phyloP scores from a whole-genome alignment of 2,888 invertebrate species.

The Himalopsyche anomala region DNA sequence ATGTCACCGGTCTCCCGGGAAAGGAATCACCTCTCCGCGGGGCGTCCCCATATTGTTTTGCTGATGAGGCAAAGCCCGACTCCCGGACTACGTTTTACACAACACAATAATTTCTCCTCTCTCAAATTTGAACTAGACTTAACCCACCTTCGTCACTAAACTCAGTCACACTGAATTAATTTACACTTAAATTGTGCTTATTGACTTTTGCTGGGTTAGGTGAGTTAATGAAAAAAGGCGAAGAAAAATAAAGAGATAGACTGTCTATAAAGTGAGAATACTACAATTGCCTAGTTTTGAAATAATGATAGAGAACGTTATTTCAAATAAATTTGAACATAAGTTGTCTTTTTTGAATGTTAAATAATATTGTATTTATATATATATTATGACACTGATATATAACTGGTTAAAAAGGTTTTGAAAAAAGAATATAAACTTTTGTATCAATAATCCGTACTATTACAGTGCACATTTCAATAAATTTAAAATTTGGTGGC shows the following conservation, averaged over 20 bases:
- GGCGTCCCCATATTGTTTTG: slow-evolving; percentile 61
- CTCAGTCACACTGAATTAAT: slow-evolving; percentile 16
- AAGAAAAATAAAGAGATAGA: background rate
- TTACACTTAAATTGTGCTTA: slow-evolving; percentile 19
- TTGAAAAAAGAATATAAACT: too few relatives aligned
- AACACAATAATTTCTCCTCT: background rate
- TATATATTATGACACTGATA: too few relatives aligned
- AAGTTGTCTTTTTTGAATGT: too few relatives aligned
- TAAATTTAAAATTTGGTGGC: too few relatives aligned
- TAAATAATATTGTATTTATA: too few relatives aligned
- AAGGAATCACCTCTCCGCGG: slow-evolving; percentile 54
- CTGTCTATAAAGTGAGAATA: too few relatives aligned
- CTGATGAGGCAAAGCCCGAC: slow-evolving; percentile 54
- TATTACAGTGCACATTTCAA: too few relatives aligned
- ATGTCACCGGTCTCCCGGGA: slow-evolving; percentile 34
- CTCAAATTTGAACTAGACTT: background rate
- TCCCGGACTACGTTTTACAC: slow-evolving; percentile 8
- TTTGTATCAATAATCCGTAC: too few relatives aligned
- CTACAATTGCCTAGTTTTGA: too few relatives aligned
- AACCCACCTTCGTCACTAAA: background rate
- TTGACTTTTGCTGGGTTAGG: background rate
- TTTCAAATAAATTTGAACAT: too few relatives aligned
- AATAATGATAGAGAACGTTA: too few relatives aligned
- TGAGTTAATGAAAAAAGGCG: background rate
- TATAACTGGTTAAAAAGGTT: too few relatives aligned